Evolutionary conservation across 2,113 vertebrate genomes (phyloP).

Genomic region (Bufo gargarizans): DNA sequence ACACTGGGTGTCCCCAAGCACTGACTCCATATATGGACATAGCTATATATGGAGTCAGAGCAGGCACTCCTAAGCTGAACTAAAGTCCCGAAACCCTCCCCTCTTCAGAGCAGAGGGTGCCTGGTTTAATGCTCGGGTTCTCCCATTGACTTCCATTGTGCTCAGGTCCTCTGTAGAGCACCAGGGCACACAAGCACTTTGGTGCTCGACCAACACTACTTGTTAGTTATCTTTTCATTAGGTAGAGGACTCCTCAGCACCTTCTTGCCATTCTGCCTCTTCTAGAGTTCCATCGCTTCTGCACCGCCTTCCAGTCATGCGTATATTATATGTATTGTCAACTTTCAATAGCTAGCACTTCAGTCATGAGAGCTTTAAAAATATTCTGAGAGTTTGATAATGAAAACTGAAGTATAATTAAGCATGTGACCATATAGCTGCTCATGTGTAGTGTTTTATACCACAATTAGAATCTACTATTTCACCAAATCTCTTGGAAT

Average conservation of each 20-base stretch:
- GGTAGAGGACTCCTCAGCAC: background rate
- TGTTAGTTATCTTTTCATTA: conserved; percentile 13
- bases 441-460: conserved; percentile 23
- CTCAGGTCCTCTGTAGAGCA: no score
- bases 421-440: conserved; percentile 11
- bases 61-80: no score
- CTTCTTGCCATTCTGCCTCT: background rate
- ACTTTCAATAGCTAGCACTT: conserved; percentile 43
- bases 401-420: conserved; percentile 50
- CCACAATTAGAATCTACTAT: background rate
- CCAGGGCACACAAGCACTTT: no score
- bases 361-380: conserved; percentile 44
- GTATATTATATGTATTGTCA: conserved; percentile 53
- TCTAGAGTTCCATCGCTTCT: background rate
- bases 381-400: conserved; percentile 38
- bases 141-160: no score
- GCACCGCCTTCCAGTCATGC: conserved; percentile 19
- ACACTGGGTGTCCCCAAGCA: no score
- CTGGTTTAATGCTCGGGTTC: no score
- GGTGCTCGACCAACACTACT: no score
- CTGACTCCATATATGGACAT: no score
- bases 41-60: no score
- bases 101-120: no score
- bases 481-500: background rate
- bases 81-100: no score